Percentiles rank a stretch among this genome's conserved stretches.
These are phyloP conservation scores for Cepaea nemoralis DNA, from an alignment of 1,140 invertebrate species.

Conservation along the genomic window DNA sequence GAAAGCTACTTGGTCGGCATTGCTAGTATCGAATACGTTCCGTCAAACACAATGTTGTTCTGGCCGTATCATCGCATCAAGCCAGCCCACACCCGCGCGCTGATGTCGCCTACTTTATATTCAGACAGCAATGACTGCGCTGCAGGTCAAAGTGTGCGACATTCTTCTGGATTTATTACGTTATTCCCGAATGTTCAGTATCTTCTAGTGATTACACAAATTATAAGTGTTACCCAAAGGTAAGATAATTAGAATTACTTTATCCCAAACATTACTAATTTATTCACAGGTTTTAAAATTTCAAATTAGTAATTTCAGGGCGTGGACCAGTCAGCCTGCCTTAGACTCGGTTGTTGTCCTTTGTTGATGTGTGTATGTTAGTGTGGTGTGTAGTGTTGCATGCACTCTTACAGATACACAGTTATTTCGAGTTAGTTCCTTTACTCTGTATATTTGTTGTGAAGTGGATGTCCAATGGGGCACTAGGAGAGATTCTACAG, in stretches of 20 bases:
- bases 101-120: background rate
- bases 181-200: background rate
- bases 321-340: background rate
- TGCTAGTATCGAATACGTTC: background rate
- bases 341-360: too few relatives aligned
- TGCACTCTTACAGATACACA: too few relatives aligned
- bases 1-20: background rate
- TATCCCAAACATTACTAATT: background rate
- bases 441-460: too few relatives aligned
- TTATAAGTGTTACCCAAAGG: background rate
- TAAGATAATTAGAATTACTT: background rate
- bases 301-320: background rate
- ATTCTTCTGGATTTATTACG: background rate
- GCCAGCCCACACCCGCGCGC: background rate
- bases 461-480: too few relatives aligned
- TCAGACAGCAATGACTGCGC: background rate
- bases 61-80: background rate
- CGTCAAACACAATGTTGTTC: background rate
- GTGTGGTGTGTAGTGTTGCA: too few relatives aligned
- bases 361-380: too few relatives aligned
- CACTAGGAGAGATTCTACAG: too few relatives aligned
- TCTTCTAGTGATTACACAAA: background rate
- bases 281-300: background rate
- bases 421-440: too few relatives aligned
- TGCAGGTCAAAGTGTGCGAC: background rate